A percentile compares a stretch with the other conserved stretches of the same genome.
Evolutionary conservation across 1,140 invertebrate genomes (phyloP).

Genomic region (Neelides sp.): DNA sequence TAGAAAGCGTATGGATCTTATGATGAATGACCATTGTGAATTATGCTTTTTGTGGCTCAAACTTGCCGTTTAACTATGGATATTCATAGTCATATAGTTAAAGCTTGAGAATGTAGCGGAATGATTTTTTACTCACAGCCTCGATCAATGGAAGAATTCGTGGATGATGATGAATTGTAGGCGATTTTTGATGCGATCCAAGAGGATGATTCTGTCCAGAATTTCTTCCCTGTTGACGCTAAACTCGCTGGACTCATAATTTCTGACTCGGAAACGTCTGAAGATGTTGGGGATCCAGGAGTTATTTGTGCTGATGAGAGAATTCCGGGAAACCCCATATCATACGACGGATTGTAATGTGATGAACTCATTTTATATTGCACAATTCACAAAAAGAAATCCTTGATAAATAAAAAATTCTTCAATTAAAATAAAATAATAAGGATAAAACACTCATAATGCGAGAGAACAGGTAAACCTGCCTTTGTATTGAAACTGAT

Average conservation of each 20-base stretch:
- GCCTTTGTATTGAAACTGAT: no score
- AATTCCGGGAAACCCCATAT: no score
- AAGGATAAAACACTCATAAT: no score
- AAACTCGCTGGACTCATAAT: slow-evolving; percentile 19
- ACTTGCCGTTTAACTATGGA: not conserved
- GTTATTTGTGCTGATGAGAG: no score
- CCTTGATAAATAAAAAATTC: no score
- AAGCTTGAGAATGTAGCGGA: not conserved
- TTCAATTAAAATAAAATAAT: no score
- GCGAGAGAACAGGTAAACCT: no score
- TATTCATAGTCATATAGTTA: not conserved
- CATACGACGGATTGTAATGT: no score
- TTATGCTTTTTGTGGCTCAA: not conserved
- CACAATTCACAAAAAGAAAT: no score
- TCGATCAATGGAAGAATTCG: slow-evolving; percentile 23
- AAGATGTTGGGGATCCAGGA: no score
- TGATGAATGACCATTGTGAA: not conserved
- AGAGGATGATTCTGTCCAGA: slow-evolving; percentile 26
- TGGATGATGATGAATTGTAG: slow-evolving; percentile 24
- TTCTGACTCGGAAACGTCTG: slow-evolving; percentile 13
- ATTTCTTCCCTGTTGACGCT: slow-evolving; percentile 19
- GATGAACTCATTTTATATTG: no score
- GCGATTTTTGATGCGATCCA: slow-evolving; percentile 25
- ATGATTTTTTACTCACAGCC: not conserved
- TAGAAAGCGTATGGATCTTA: no score